phyloP scores from a whole-genome alignment of 2,888 invertebrate species.

The Sclerodermus sp. region DNA sequence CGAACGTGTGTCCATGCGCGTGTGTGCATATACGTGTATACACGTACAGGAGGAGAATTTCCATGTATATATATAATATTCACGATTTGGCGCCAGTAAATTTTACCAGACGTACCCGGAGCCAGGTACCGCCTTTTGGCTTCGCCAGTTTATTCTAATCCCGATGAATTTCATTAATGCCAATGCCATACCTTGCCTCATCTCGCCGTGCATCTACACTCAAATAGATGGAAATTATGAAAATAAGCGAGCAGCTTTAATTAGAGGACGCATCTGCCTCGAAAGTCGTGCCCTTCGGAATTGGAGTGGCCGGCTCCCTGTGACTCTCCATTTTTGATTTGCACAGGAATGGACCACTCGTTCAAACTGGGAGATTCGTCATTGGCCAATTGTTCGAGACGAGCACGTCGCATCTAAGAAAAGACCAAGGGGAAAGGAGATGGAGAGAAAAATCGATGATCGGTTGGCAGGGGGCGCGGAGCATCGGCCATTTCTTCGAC shows the following conservation, averaged over 20 bases:
- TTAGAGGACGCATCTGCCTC: too few relatives aligned
- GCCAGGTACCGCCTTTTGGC: neutral
- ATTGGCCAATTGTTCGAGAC: too few relatives aligned
- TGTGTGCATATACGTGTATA: too few relatives aligned
- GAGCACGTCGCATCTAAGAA: conserved; percentile 7
- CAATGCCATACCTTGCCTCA: neutral
- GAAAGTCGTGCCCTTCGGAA: too few relatives aligned
- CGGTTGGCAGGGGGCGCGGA: neutral
- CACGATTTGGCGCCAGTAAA: conserved; percentile 9
- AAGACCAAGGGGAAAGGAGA: conserved; percentile 16
- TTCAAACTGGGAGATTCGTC: too few relatives aligned
- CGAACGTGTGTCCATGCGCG: conserved; percentile 17
- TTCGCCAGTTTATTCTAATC: neutral
- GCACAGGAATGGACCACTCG: too few relatives aligned
- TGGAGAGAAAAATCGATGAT: conserved; percentile 23
- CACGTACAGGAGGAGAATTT: conserved; percentile 13
- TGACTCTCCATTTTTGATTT: too few relatives aligned
- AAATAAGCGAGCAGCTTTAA: too few relatives aligned
- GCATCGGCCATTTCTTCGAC: conserved; percentile 55
- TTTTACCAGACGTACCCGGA: neutral
- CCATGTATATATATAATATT: conserved; percentile 10
- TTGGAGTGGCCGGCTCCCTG: too few relatives aligned
- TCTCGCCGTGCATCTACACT: neutral
- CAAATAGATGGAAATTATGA: too few relatives aligned
- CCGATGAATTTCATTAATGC: neutral